Evolutionary conservation across 2,113 vertebrate species (phyloP).

Genomic region (Syrrhaptes paradoxus): DNA sequence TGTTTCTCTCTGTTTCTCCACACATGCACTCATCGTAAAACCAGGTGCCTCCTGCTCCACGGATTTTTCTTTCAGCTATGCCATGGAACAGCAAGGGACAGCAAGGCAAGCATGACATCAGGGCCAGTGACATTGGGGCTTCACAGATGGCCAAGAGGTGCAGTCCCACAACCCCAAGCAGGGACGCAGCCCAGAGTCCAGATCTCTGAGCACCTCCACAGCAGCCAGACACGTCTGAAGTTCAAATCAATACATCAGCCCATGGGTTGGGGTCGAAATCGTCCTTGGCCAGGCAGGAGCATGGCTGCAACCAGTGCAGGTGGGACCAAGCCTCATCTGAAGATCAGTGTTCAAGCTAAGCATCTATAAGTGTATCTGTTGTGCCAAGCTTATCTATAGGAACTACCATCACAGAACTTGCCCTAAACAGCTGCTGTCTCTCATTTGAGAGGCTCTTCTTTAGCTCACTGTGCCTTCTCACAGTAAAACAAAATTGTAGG

Average conservation of each 20-base stretch:
- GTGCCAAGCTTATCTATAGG: neutral
- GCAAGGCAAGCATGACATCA: neutral
- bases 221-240: neutral
- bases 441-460: neutral
- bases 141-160: neutral
- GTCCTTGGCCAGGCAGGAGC: neutral
- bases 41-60: neutral
- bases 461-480: neutral
- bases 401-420: neutral
- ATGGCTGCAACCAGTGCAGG: neutral
- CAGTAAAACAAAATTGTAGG: neutral
- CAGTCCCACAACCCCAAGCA: neutral
- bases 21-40: neutral
- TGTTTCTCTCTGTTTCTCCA: neutral
- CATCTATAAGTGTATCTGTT: fast-evolving
- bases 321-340: neutral
- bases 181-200: neutral
- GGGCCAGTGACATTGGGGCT: neutral
- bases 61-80: neutral
- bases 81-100: neutral
- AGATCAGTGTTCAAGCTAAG: neutral
- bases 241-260: neutral
- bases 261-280: neutral
- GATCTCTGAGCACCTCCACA: neutral
- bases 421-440: neutral